These are phyloP conservation scores for Plebejus melissa DNA, from an alignment of 2,888 invertebrate species.

Conservation along the genomic window DNA sequence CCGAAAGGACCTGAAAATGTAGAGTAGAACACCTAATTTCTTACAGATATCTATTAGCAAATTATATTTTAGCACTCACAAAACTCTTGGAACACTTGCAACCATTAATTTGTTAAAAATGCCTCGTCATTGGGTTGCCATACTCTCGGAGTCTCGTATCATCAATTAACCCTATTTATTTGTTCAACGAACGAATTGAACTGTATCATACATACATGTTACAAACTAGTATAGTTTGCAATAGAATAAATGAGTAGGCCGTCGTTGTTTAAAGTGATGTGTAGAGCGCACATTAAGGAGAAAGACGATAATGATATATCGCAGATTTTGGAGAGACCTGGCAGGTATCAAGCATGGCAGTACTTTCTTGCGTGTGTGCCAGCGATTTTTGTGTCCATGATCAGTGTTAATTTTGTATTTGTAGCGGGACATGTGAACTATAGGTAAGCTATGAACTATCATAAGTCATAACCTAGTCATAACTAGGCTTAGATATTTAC, in stretches of 20 bases:
- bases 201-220: not conserved
- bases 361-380: constrained; percentile 52
- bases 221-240: not conserved
- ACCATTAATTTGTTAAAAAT: not conserved
- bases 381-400: constrained; percentile 52
- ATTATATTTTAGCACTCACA: not conserved
- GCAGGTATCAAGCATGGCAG: constrained; percentile 62
- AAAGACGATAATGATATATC: constrained; percentile 16
- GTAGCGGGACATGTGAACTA: constrained; percentile 57
- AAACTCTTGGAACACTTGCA: not conserved
- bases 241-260: not conserved
- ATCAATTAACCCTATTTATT: constrained; percentile 15
- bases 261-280: constrained; percentile 3
- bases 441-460: constrained; percentile 44
- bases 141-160: not conserved
- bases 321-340: constrained; percentile 52
- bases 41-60: no score
- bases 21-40: no score
- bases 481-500: not conserved
- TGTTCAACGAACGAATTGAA: constrained; percentile 2
- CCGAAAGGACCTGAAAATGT: no score
- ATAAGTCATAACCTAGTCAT: not conserved
- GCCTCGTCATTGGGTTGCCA: not conserved
- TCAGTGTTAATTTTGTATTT: constrained; percentile 62
- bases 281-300: not conserved